Evolutionary conservation across 2,113 vertebrate species (phyloP), one percentile per base, ranked within the genome.

Genomic region (Gallinago undulata): DNA sequence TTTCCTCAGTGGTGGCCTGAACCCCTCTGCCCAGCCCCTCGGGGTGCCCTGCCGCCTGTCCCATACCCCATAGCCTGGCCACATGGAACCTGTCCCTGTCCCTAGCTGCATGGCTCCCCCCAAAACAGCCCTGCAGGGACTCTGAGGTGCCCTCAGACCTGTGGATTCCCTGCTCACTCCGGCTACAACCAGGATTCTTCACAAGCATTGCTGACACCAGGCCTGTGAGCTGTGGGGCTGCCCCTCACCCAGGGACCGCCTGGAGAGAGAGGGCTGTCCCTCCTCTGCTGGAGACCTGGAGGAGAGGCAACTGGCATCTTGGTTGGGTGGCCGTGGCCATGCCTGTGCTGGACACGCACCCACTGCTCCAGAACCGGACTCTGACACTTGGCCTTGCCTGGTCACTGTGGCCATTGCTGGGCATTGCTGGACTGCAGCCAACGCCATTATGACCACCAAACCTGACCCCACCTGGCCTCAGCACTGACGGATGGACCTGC

Each of bases 401-500:
- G 25, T 18, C 60, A 25, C 78, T 2, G 45, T 4, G 31, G 76
- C n/a, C 18, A 7, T 13, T 19, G 4, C 48, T 6, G 37, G 83
- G 19, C 63, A 13, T 31, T 3, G 4, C 35, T 24, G 62, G 74
- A 91, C 28, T 18, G 19, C 0, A 0, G 66, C 87, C 6, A 53
- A 4, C 0, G 6, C 47, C 7, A 43, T 16, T 9, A 8, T 21
- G 0, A 3, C 27, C 66, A 8, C 67, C 0, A 23, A 33, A 8
- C 22, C 37, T 0, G 56, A 24, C 72, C 6, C 11, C 10, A 37
- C 15, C 47, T 17, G 27, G 33, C 48, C 63, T 56, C 3, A 2
- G 47, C 22, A 13, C 21, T 6, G 45, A 50, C 6, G 23, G 72
- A 37, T 2, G 6, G 37, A 7, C 37, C 64, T 4, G 8, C 0